A percentile compares a stretch with the other conserved stretches of the same genome.
These are phyloP conservation scores for Scylla paramamosain DNA, from an alignment of 1,140 invertebrate species.

Conservation along the genomic window DNA sequence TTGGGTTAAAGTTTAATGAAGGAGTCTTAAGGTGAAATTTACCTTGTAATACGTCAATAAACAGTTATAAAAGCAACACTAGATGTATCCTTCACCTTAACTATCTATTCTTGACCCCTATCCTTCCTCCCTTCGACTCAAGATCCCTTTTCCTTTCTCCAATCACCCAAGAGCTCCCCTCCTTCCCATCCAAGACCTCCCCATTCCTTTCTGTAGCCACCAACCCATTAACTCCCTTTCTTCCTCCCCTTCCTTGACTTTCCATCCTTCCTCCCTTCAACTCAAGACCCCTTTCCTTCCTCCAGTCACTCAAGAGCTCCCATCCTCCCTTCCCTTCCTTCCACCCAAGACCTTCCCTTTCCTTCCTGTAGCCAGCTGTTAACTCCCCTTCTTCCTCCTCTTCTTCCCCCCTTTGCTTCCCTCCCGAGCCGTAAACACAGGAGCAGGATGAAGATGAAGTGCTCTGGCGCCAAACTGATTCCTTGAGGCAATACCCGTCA, in stretches of 20 bases:
- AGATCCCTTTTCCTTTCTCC: neutral
- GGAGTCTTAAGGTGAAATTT: too few species aligned
- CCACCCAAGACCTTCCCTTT: neutral
- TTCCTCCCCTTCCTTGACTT: neutral
- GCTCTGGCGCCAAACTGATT: neutral
- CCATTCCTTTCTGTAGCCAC: neutral
- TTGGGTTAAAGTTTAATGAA: too few species aligned
- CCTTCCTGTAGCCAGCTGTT: too few species aligned
- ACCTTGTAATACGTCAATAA: too few species aligned
- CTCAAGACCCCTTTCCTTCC: conserved; percentile 45
- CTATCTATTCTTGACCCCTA: neutral
- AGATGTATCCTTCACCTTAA: too few species aligned
- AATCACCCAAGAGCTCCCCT: conserved; percentile 14
- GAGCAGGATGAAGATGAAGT: neutral
- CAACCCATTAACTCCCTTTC: neutral
- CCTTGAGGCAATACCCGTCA: conserved; percentile 7
- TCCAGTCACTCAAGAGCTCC: too few species aligned
- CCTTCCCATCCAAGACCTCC: neutral
- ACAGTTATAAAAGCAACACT: too few species aligned
- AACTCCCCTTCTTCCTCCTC: neutral
- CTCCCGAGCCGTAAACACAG: neutral
- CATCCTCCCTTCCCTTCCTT: conserved; percentile 50
- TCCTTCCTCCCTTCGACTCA: conserved; percentile 14
- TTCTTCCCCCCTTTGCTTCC: neutral
- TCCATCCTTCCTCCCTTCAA: neutral